These are phyloP conservation scores for Synanthedon tipuliformis DNA, from an alignment of 2,888 invertebrate species.

Conservation along the genomic window DNA sequence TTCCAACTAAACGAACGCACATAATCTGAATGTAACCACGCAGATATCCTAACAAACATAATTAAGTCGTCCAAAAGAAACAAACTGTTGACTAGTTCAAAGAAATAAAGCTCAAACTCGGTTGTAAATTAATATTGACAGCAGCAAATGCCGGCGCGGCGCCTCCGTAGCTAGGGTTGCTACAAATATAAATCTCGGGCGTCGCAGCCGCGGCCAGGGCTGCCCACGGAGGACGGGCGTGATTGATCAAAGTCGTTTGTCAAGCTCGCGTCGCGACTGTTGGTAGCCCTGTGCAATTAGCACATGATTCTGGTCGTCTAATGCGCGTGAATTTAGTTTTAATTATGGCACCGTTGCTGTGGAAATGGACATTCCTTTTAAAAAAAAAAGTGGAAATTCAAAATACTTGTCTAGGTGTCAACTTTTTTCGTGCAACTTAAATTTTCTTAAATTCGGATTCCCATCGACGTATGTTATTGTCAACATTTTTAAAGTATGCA, in stretches of 20 bases:
- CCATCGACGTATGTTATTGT: too few species aligned
- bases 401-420: too few species aligned
- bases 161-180: conserved; percentile 17
- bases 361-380: conserved; percentile 6
- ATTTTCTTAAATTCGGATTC: too few species aligned
- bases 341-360: conserved; percentile 33
- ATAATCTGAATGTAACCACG: background rate
- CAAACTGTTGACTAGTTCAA: background rate
- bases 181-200: conserved; percentile 25
- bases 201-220: conserved; percentile 45
- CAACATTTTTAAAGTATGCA: too few species aligned
- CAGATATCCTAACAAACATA: background rate
- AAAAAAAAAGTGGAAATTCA: background rate
- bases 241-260: conserved; percentile 68
- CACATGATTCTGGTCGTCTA: conserved; percentile 61
- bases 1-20: too few species aligned
- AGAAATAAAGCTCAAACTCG: conserved; percentile 13
- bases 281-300: conserved; percentile 57
- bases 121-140: conserved; percentile 23
- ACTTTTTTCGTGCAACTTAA: too few species aligned
- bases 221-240: conserved; percentile 53
- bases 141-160: conserved; percentile 24
- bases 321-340: conserved; percentile 56
- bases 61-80: conserved; percentile 1
- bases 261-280: conserved; percentile 60